These are phyloP conservation scores for Drosophila bipectinata DNA, from an alignment of 1,140 invertebrate species.

Conservation along the genomic window DNA sequence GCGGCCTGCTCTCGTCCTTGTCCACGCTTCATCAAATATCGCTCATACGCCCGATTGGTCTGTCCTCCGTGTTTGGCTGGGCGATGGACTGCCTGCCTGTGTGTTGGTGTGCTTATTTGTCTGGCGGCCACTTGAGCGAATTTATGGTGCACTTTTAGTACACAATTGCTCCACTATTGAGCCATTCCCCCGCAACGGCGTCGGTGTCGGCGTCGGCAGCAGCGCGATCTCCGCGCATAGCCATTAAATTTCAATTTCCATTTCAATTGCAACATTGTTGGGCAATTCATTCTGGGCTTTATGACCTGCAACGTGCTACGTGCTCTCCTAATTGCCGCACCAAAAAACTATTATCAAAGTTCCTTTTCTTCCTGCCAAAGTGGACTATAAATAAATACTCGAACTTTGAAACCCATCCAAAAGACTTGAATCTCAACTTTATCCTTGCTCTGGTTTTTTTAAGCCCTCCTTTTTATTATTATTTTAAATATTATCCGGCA, in stretches of 20 bases:
- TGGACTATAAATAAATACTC: slow-evolving; percentile 63
- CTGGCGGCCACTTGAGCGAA: slow-evolving; percentile 40
- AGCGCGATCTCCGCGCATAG: neutral
- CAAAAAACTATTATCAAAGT: slow-evolving; percentile 59
- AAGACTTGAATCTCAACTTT: slow-evolving; percentile 41
- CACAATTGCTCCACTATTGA: slow-evolving; percentile 30
- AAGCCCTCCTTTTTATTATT: neutral
- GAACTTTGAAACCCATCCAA: slow-evolving; percentile 19
- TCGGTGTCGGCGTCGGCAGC: slow-evolving; percentile 1
- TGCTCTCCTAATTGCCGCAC: slow-evolving; percentile 53
- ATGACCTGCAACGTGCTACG: slow-evolving; percentile 50
- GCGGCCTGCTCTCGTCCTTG: slow-evolving; percentile 11
- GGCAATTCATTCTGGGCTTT: slow-evolving; percentile 52
- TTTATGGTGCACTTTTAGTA: slow-evolving; percentile 61
- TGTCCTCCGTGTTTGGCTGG: neutral
- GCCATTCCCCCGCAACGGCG: slow-evolving; percentile 19
- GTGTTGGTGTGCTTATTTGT: neutral
- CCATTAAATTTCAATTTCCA: slow-evolving; percentile 48
- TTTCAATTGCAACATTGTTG: slow-evolving; percentile 56
- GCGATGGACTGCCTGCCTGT: neutral
- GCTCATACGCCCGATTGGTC: slow-evolving; percentile 57
- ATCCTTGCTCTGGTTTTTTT: slow-evolving; percentile 7
- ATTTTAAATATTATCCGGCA: slow-evolving; percentile 11
- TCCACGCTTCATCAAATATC: slow-evolving; percentile 63
- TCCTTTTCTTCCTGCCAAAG: slow-evolving; percentile 37